A percentile compares a stretch with the other conserved stretches of the same genome.
phyloP scores from a whole-genome alignment of 2,113 vertebrate species.

The Mugil cephalus region DNA sequence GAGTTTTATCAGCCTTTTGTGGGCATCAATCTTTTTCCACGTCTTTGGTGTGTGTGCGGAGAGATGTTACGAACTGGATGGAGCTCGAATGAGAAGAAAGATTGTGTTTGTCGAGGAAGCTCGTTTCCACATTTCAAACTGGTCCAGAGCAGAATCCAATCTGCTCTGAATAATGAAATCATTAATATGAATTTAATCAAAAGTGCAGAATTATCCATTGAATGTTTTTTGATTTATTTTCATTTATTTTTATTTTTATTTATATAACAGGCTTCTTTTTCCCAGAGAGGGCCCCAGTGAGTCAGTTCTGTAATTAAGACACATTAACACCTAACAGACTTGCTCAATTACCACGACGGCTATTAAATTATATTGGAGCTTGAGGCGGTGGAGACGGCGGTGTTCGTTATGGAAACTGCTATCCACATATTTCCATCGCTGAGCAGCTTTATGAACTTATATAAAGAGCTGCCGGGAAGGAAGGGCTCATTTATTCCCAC shows the following conservation, averaged over 20 bases:
- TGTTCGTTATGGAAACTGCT: conserved; percentile 63
- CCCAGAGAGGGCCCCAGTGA: conserved; percentile 45
- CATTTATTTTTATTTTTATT: conserved; percentile 1
- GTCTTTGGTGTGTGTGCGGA: conserved; percentile 53
- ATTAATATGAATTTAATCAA: conserved; percentile 61
- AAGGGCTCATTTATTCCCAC: conserved; percentile 15
- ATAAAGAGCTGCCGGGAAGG: conserved; percentile 9
- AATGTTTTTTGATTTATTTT: conserved; percentile 20
- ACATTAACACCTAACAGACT: conserved; percentile 76
- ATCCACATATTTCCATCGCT: conserved; percentile 52
- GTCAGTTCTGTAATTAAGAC: conserved; percentile 74
- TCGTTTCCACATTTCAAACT: conserved; percentile 54
- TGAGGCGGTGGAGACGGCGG: conserved; percentile 53
- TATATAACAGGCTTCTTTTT: neutral
- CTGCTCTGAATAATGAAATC: conserved; percentile 53
- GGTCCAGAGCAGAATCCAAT: conserved; percentile 42
- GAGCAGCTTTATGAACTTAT: conserved; percentile 52
- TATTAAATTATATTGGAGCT: conserved; percentile 72
- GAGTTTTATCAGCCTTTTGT: conserved; percentile 65
- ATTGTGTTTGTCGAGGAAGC: conserved; percentile 53
- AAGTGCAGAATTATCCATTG: conserved; percentile 27
- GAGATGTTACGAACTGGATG: conserved; percentile 45
- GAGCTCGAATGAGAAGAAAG: conserved; percentile 3
- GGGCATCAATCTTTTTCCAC: conserved; percentile 56
- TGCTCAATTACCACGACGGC: conserved; percentile 69